A percentile compares a stretch with the other conserved stretches of the same genome.
These are phyloP conservation scores for Penaeus vannamei DNA, from an alignment of 1,140 invertebrate species.

Conservation along the genomic window DNA sequence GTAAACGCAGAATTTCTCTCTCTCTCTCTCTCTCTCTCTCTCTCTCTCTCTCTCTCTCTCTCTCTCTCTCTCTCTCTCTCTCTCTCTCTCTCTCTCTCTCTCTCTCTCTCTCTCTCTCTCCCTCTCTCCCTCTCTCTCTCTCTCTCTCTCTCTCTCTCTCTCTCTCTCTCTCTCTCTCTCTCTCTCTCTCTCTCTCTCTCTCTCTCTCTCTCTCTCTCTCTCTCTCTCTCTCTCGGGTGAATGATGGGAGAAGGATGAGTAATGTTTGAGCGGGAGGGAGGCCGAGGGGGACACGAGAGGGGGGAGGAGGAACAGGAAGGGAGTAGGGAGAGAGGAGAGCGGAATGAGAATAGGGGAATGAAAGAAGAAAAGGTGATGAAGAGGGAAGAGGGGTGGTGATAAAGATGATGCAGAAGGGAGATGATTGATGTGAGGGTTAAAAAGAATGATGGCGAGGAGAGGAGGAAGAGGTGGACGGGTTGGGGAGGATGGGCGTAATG, in stretches of 20 bases:
- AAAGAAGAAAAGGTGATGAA: neutral
- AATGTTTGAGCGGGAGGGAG: too few species aligned
- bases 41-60: neutral
- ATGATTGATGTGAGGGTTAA: neutral
- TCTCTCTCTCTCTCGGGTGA: neutral
- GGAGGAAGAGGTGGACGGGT: neutral
- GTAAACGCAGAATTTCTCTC: too few species aligned
- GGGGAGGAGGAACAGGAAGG: neutral
- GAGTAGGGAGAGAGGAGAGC: neutral
- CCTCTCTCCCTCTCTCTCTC: neutral
- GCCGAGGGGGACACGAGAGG: too few species aligned
- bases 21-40: neutral
- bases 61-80: neutral
- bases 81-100: neutral
- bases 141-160: neutral
- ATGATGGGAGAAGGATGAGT: too few species aligned
- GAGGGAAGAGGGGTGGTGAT: neutral
- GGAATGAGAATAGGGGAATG: neutral
- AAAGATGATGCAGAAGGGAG: neutral
- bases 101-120: neutral
- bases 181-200: slow-evolving; percentile 19
- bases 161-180: slow-evolving; percentile 16
- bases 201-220: slow-evolving; percentile 10
- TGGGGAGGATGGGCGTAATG: neutral
- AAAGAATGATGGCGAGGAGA: neutral